Conservation (phyloP, 2,888 invertebrate genomes). For the Choreutis nemorana region DNA sequence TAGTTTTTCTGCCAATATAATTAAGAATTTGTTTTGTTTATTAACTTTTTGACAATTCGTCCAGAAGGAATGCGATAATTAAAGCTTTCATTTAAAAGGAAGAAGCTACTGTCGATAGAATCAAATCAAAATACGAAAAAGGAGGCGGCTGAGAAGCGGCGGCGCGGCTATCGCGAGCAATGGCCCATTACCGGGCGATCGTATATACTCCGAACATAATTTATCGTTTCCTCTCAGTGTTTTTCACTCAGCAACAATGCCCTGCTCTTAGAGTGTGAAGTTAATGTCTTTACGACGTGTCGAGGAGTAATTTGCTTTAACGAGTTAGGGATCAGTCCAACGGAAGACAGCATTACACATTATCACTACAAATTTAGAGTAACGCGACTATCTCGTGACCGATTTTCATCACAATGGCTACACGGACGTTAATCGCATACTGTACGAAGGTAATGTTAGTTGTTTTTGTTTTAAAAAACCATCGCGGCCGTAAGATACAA, state of each 20-base stretch:
- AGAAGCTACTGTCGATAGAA: no score
- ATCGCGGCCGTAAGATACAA: neutral
- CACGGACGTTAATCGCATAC: neutral
- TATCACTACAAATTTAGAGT: constrained; percentile 10
- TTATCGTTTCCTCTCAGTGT: constrained; percentile 59
- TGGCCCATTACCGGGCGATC: constrained; percentile 49
- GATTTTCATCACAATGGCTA: constrained; percentile 1
- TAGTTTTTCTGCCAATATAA: no score
- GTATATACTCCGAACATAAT: constrained; percentile 61
- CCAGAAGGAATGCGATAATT: constrained; percentile 5
- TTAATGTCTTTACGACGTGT: constrained; percentile 54
- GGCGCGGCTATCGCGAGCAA: constrained; percentile 26
- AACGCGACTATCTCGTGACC: constrained; percentile 12
- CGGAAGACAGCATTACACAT: constrained; percentile 19
- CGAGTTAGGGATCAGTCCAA: constrained; percentile 20
- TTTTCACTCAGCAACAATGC: constrained; percentile 57
- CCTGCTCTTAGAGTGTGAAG: constrained; percentile 35
- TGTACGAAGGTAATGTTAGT: neutral
- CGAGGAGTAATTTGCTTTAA: constrained; percentile 44
- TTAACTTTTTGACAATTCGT: constrained; percentile 8
- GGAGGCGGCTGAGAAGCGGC: no score
- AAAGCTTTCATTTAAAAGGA: constrained; percentile 10
- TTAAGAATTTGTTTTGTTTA: no score
- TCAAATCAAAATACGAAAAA: no score
- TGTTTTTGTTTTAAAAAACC: neutral